Base-by-base conservation (phyloP, 1,140 invertebrate genomes). In the Drosophila kanapiae region DNA sequence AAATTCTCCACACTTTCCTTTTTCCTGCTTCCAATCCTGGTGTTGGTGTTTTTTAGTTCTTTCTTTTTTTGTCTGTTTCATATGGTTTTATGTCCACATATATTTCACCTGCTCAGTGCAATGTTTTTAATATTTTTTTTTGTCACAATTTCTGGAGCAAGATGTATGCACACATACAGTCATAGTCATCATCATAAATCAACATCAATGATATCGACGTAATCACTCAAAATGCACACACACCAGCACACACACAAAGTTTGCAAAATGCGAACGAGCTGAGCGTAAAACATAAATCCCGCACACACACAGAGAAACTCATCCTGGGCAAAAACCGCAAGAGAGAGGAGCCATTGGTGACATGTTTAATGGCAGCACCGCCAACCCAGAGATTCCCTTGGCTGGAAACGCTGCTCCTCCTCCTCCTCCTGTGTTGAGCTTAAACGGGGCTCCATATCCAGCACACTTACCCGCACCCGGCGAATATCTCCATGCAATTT, bases 141-240 rank as follows among this genome's bases (percentile, higher is more conserved):
- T 62, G 82, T 49, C 49, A 59, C 58, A 64, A 78, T 80, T 75
- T 58, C 61, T 64, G 33, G 56, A 59, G 43, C 27, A 69, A 54
- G 64, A 63, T 60, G 33, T 62, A 57, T 35, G 31, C 40, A 61
- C 49, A 51, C 11, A 47, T 43, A 29, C 40, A 38, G 37, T 56
- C 64, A 75, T 77, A 49, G 70, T 81, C 84, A 88, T 88, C 84
- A 88, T 79, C 81, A 88, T 88, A 84, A 88, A 88, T 88, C 84
- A 88, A 90, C 84, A 90, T 88, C 84, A 90, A 88, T 90, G 85
- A 81, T 90, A 90, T 90, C 84, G 85, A 90, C 85, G 87, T 88
- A 88, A 88, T 88, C 84, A 88, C 85, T 88, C 84, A 88, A 90
- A 90, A 85, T 74, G 70, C 62, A 57, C 65, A 75, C 45, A 56